phyloP scores from a whole-genome alignment of 2,888 invertebrate species.

The Acheta domesticus region DNA sequence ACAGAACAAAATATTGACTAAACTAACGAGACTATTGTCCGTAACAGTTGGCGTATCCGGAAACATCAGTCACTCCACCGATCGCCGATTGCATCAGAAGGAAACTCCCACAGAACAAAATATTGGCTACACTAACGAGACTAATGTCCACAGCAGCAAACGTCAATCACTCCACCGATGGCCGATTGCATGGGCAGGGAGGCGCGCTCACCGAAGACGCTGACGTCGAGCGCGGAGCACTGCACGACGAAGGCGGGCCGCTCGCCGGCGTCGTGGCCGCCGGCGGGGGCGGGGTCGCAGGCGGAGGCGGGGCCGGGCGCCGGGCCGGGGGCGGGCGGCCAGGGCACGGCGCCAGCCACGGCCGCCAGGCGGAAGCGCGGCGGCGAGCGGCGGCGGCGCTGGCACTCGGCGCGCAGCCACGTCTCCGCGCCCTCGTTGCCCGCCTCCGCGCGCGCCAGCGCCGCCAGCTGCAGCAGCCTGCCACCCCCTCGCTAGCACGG shows the following conservation, averaged over 20 bases:
- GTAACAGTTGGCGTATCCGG: too few relatives aligned
- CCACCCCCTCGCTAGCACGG: too few relatives aligned
- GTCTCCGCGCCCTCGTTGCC: not conserved
- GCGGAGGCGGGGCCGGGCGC: not conserved
- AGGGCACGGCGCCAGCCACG: not conserved
- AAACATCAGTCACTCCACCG: too few relatives aligned
- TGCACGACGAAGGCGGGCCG: not conserved
- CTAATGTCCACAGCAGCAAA: too few relatives aligned
- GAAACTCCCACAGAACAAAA: too few relatives aligned
- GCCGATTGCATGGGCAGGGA: too few relatives aligned
- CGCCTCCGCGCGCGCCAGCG: not conserved
- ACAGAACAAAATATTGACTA: too few relatives aligned
- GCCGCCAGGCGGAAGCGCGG: not conserved
- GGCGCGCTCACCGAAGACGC: not conserved
- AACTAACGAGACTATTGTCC: too few relatives aligned
- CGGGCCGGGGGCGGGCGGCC: not conserved
- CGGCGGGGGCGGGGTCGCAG: not conserved
- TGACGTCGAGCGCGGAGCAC: not conserved
- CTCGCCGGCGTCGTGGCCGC: not conserved
- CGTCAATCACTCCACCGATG: too few relatives aligned
- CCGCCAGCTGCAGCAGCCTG: too few relatives aligned
- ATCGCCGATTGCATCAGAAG: too few relatives aligned
- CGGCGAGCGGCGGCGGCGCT: not conserved
- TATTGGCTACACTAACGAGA: too few relatives aligned
- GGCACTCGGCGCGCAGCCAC: not conserved